Percentiles rank a stretch among this genome's conserved stretches.
phyloP scores from a whole-genome alignment of 2,797 vertebrate species.

The Spinibarbus caldwelli region DNA sequence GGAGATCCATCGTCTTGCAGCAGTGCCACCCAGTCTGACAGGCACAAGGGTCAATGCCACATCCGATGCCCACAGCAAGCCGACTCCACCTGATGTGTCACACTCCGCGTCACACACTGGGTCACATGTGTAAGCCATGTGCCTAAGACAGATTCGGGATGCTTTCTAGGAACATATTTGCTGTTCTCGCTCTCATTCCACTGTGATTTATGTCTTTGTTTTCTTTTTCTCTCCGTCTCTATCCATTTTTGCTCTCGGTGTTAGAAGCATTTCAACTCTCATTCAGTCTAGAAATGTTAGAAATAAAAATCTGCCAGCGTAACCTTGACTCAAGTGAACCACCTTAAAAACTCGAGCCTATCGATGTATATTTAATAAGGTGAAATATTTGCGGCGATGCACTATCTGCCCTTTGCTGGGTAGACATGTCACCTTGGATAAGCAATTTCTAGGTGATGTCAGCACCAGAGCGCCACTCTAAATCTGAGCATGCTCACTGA shows the following conservation, averaged over 20 bases:
- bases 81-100: constrained; percentile 51
- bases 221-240: constrained; percentile 41
- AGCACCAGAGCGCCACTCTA: constrained; percentile 6
- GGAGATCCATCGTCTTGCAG: not conserved
- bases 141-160: constrained; percentile 43
- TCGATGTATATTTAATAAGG: constrained; percentile 80
- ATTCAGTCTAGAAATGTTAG: constrained; percentile 58
- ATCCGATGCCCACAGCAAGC: constrained; percentile 4
- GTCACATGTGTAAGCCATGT: constrained; percentile 58
- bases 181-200: constrained; percentile 11
- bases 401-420: constrained; percentile 70
- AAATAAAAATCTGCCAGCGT: constrained; percentile 63
- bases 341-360: constrained; percentile 66
- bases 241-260: constrained; percentile 31
- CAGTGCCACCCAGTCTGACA: constrained; percentile 39
- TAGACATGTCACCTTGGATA: constrained; percentile 66
- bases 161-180: constrained; percentile 57
- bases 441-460: constrained; percentile 63
- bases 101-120: constrained; percentile 49
- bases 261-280: constrained; percentile 42
- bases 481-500: constrained; percentile 40
- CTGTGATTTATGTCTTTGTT: constrained; percentile 23
- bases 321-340: constrained; percentile 67
- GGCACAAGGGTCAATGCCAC: constrained; percentile 38
- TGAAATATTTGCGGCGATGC: constrained; percentile 68